Conservation (phyloP, 2,797 vertebrate species). For the Steatocranus sp. region DNA sequence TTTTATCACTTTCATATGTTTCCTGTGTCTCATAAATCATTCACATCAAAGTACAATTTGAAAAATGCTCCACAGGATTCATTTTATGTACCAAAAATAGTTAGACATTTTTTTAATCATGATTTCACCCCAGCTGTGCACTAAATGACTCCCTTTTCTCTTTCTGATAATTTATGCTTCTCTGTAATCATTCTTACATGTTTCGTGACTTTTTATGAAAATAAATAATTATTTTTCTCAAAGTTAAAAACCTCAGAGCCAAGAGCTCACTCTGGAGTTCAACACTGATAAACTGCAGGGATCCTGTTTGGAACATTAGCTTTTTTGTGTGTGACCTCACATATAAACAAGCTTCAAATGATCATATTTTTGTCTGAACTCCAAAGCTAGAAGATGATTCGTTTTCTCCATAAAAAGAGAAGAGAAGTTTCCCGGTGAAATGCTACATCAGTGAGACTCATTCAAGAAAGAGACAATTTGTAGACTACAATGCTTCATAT, state of each 20-base stretch:
- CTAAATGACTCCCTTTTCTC: background rate
- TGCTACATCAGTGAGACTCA: background rate
- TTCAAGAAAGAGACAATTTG: background rate
- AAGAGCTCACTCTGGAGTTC: background rate
- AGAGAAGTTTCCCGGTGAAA: background rate
- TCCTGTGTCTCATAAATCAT: slow-evolving; percentile 1
- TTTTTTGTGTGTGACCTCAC: background rate
- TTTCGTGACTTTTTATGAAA: background rate
- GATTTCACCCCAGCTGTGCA: background rate
- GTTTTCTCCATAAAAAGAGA: background rate
- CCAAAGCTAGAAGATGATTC: background rate
- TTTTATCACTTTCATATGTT: slow-evolving; percentile 27
- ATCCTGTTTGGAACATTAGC: background rate
- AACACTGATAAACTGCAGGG: background rate
- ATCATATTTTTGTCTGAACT: background rate
- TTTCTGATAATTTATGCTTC: slow-evolving; percentile 1
- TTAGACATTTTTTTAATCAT: background rate
- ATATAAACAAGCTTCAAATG: background rate
- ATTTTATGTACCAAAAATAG: background rate
- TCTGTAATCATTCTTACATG: background rate
- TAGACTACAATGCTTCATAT: background rate
- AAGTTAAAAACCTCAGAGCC: background rate
- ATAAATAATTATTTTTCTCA: background rate
- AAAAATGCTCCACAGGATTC: background rate
- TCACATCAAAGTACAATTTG: slow-evolving; percentile 19